Base-by-base conservation (phyloP, 2,113 vertebrate genomes). In the Platichthys stellatus region DNA sequence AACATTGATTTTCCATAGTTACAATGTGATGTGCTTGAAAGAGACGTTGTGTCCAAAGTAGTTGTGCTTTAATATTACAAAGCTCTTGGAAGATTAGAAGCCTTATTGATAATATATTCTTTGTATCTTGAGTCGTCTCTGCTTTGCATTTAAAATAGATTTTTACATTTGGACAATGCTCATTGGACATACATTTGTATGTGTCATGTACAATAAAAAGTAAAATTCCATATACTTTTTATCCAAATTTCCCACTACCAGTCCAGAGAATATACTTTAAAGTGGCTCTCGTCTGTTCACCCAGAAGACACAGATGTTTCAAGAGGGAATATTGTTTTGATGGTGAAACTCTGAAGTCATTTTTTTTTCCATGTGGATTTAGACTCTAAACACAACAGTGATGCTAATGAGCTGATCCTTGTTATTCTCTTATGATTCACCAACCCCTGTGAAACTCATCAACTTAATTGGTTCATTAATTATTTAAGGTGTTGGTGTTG, bases 401-500 rank as follows among this genome's bases (percentile, higher is more conserved):
- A 45, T 14, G 3, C 14, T 43, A 80, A 82, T 69, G 60, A 74
- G 72, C 14, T 3, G 1, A 24, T 56, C 21, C 28, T 53, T 26
- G n/a, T 18, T 57, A 24, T 61, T 72, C 35, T 56, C 47, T 14
- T 0, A 20, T 43, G 67, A 5, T 47, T 23, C 76, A 78, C 51
- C 23, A 38, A 58, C 20, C 21, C 68, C 78, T 57, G 1, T 73
- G 69, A 74, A 77, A 76, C 78, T 63, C 56, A 74, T 76, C 79
- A 73, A 70, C 26, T 38, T 69, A 72, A 85, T 56, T 45, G 53
- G 14, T 17, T 80, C 73, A 86, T 86, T 72, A 72, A 78, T 78
- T 82, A 89, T 86, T 72, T 31, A 86, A 54, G 21, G 15, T 53
- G 21, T 68, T 18, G 21, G 56, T 23, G 35, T 13, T 72, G 35